Evolutionary conservation across 2,113 vertebrate genomes (phyloP).

Genomic region (Corynorhinus townsendii): DNA sequence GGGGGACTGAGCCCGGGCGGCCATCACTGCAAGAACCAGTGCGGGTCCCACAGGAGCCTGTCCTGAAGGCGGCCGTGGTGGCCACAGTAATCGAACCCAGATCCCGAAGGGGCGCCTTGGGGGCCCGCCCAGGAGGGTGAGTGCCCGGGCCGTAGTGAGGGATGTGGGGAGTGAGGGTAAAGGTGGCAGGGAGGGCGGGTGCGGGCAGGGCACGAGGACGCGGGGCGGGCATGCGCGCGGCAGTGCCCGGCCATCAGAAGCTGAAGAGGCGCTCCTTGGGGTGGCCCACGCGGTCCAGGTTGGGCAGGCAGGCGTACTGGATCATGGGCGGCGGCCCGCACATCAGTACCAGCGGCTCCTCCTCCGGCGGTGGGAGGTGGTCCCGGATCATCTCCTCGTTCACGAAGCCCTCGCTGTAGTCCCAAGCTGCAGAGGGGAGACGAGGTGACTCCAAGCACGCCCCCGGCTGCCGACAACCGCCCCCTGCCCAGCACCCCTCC

Average conservation of each 20-base stretch:
- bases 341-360: constrained; percentile 91
- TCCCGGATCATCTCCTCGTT: constrained; percentile 91
- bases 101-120: neutral
- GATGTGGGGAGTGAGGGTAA: too few species aligned
- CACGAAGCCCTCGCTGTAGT: constrained; percentile 95
- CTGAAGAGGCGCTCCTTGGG: constrained; percentile 83
- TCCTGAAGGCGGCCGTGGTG: neutral
- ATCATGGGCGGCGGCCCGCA: constrained; percentile 98
- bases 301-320: constrained; percentile 95
- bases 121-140: neutral
- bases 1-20: fast-evolving
- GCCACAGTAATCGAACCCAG: neutral
- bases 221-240: fast-evolving
- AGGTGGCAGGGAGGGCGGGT: neutral
- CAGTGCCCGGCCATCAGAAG: constrained; percentile 78
- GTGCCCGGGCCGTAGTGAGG: neutral
- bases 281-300: constrained; percentile 92
- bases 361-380: constrained; percentile 86
- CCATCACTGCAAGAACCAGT: neutral
- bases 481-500: neutral
- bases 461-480: neutral
- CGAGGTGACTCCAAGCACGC: fast-evolving
- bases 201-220: fast-evolving
- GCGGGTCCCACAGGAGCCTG: neutral
- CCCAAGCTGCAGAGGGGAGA: constrained; percentile 84